Percentiles rank a stretch among this genome's conserved stretches.
These are phyloP conservation scores for Hypercompe scribonia DNA, from an alignment of 2,888 invertebrate species.

Conservation along the genomic window DNA sequence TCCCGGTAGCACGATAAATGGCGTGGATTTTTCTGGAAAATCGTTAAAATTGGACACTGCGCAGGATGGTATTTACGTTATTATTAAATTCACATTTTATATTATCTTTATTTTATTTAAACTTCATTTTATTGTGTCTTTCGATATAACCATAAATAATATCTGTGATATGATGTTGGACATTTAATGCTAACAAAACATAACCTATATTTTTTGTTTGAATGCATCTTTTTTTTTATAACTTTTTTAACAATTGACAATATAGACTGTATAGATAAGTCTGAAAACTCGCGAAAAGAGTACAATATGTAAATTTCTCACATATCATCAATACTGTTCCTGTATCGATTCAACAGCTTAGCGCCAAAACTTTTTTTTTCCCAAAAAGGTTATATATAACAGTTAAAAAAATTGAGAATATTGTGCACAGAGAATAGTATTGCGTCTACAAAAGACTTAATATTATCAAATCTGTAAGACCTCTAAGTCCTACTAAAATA, in stretches of 20 bases:
- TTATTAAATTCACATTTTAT: neutral
- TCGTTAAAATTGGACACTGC: slow-evolving; percentile 92
- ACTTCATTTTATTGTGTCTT: neutral
- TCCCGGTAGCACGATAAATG: slow-evolving; percentile 79
- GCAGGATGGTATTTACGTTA: slow-evolving; percentile 89
- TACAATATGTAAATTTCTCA: neutral
- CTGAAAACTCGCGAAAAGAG: neutral
- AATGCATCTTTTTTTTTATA: neutral
- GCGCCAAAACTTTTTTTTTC: neutral
- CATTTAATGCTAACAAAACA: slow-evolving; percentile 14
- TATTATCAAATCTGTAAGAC: too few relatives aligned
- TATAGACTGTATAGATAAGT: neutral
- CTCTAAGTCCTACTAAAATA: too few relatives aligned
- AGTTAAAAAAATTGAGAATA: neutral
- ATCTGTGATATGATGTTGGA: neutral
- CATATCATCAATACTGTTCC: neutral
- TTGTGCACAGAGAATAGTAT: too few relatives aligned
- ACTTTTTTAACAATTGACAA: neutral
- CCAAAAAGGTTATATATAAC: neutral
- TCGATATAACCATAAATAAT: neutral
- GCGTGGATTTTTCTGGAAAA: slow-evolving; percentile 93
- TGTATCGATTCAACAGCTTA: neutral
- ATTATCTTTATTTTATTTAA: neutral
- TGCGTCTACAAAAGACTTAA: too few relatives aligned
- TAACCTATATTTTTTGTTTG: slow-evolving; percentile 22